These are phyloP conservation scores for Euura lappo DNA, from an alignment of 1,140 invertebrate species.

Conservation along the genomic window DNA sequence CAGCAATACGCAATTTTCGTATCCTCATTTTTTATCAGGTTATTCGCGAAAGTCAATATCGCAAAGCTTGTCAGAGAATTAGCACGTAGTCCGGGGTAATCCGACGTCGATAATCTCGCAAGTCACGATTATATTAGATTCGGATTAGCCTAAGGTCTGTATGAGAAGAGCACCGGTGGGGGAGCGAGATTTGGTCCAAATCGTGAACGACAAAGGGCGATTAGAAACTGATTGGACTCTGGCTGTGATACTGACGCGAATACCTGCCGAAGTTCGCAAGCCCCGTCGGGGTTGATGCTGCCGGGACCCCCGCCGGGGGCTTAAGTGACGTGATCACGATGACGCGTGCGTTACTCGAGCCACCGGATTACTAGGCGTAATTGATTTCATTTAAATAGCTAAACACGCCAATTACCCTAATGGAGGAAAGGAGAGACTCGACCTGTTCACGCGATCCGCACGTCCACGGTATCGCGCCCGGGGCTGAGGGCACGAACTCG, in stretches of 20 bases:
- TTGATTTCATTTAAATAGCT: slow-evolving; percentile 49
- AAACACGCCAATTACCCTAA: slow-evolving; percentile 37
- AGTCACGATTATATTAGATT: slow-evolving; percentile 1
- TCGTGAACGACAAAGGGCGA: not conserved
- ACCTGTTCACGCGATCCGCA: not conserved
- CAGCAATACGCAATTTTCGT: too few relatives aligned
- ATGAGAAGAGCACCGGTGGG: not conserved
- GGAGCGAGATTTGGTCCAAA: not conserved
- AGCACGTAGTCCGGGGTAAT: too few relatives aligned
- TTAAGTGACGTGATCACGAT: slow-evolving; percentile 32
- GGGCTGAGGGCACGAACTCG: too few relatives aligned
- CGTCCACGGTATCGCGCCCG: too few relatives aligned
- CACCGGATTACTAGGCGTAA: slow-evolving; percentile 35
- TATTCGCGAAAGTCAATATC: too few relatives aligned
- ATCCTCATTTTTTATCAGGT: too few relatives aligned
- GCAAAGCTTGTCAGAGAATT: too few relatives aligned
- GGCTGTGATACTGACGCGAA: not conserved
- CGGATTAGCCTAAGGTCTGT: not conserved
- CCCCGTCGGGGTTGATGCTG: slow-evolving; percentile 33
- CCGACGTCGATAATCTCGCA: not conserved
- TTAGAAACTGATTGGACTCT: not conserved
- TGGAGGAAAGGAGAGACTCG: slow-evolving; percentile 18
- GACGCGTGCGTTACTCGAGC: slow-evolving; percentile 21
- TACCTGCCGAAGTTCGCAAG: slow-evolving; percentile 31
- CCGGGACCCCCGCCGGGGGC: slow-evolving; percentile 34